Evolutionary conservation across 2,888 invertebrate species (phyloP).

Genomic region (Allolobophora icterica): DNA sequence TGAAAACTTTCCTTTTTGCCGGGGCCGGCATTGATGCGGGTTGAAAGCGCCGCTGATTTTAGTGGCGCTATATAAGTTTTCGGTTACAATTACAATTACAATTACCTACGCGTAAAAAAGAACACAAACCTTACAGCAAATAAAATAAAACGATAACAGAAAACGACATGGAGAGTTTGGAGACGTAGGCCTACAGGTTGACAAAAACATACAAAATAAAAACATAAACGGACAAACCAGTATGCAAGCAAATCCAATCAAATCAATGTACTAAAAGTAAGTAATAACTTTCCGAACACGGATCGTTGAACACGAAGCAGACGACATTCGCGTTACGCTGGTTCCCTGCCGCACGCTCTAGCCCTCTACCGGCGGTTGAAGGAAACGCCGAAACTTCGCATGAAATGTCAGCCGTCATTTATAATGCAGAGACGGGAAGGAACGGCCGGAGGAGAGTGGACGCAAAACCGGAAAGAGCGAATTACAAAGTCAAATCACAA

Average conservation of each 20-base stretch:
- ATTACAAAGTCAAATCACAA: constrained; percentile 17
- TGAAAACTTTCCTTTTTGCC: no score
- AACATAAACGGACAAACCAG: not conserved
- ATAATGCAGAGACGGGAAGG: constrained; percentile 5
- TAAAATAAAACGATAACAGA: not conserved
- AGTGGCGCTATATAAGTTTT: no score
- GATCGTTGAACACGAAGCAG: not conserved
- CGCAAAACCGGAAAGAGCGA: constrained; percentile 5
- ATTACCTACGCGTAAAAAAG: not conserved
- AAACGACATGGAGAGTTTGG: no score
- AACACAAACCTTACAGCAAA: not conserved
- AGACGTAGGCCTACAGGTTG: no score
- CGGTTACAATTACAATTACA: no score
- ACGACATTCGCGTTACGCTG: not conserved
- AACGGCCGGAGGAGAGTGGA: not conserved
- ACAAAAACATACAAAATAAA: not conserved
- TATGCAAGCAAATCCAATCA: not conserved
- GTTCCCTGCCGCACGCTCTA: constrained; percentile 3
- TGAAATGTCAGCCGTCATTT: constrained; percentile 6
- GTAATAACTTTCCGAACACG: not conserved
- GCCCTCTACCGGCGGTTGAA: not conserved
- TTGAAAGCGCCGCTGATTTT: no score
- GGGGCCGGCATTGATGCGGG: no score
- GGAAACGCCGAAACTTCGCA: constrained; percentile 10
- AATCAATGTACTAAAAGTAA: constrained; percentile 17